These are phyloP conservation scores for Lutjanus campechanus DNA, from an alignment of 2,797 vertebrate species.

Conservation along the genomic window DNA sequence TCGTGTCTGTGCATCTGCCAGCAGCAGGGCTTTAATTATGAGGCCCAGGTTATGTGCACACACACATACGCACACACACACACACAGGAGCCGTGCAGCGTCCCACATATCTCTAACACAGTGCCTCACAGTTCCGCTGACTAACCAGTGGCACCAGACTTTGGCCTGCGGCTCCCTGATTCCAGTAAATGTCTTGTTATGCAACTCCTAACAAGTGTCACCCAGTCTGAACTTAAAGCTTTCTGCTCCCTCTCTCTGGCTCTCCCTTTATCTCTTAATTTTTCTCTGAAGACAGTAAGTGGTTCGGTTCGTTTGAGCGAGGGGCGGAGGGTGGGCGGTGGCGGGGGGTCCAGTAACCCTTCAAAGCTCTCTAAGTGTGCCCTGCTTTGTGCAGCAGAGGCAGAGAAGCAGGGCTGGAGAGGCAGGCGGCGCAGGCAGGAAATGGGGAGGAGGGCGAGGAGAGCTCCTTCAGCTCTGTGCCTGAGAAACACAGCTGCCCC, in stretches of 20 bases:
- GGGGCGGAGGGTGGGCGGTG: not conserved
- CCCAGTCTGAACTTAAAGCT: slow-evolving; percentile 80
- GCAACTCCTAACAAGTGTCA: slow-evolving; percentile 87
- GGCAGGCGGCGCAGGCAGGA: slow-evolving; percentile 62
- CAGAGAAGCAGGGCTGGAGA: slow-evolving; percentile 59
- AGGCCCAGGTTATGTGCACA: slow-evolving; percentile 74
- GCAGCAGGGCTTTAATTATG: slow-evolving; percentile 84
- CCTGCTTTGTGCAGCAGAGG: slow-evolving; percentile 53
- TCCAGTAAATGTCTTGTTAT: slow-evolving; percentile 88
- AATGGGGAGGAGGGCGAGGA: slow-evolving; percentile 70
- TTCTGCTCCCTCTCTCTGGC: slow-evolving; percentile 41
- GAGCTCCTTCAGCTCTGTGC: slow-evolving; percentile 66
- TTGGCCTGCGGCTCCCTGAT: slow-evolving; percentile 86
- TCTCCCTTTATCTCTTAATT: slow-evolving; percentile 41
- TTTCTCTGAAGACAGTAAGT: slow-evolving; percentile 43
- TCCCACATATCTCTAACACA: slow-evolving; percentile 79
- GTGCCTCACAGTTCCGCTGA: slow-evolving; percentile 83
- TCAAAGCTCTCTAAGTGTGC: slow-evolving; percentile 57
- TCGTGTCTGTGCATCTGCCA: slow-evolving; percentile 78
- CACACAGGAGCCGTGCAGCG: slow-evolving; percentile 55
- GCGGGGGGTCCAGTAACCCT: slow-evolving; percentile 28
- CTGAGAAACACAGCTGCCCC: slow-evolving; percentile 83
- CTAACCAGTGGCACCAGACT: slow-evolving; percentile 88
- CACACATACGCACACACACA: slow-evolving; percentile 27
- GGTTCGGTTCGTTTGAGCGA: slow-evolving; percentile 9